These are phyloP conservation scores for Drosophila sp. DNA, from an alignment of 1,140 invertebrate genomes.

Conservation along the genomic window DNA sequence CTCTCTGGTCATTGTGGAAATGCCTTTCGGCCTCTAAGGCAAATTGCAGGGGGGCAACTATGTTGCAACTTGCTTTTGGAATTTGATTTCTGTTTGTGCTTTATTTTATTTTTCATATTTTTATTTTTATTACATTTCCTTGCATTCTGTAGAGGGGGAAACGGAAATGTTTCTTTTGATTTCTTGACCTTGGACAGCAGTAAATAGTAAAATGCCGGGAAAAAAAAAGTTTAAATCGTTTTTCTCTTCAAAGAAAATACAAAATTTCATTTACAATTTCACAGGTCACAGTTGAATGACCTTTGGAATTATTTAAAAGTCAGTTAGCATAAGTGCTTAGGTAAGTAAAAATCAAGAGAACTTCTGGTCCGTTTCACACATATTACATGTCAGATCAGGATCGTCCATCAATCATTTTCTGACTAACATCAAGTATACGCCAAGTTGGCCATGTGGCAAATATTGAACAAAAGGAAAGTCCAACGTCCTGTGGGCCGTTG, in stretches of 20 bases:
- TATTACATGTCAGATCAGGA: slow-evolving; percentile 41
- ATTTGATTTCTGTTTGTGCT: slow-evolving; percentile 15
- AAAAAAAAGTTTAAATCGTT: background rate
- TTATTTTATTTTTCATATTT: slow-evolving; percentile 12
- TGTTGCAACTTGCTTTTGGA: background rate
- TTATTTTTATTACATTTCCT: slow-evolving; percentile 23
- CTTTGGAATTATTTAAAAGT: background rate
- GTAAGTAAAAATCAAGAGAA: slow-evolving; percentile 70
- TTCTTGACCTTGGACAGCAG: background rate
- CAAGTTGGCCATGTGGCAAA: slow-evolving; percentile 47
- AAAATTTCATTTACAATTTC: background rate
- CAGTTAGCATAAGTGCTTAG: too few species aligned
- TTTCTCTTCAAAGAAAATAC: background rate
- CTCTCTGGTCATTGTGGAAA: background rate
- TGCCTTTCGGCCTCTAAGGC: background rate
- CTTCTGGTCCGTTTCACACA: slow-evolving; percentile 13
- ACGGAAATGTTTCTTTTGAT: slow-evolving; percentile 57
- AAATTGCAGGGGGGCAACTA: background rate
- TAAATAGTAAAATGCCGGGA: background rate
- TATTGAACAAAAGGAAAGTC: slow-evolving; percentile 33
- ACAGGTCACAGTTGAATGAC: background rate
- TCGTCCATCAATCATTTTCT: slow-evolving; percentile 68
- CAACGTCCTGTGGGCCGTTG: slow-evolving; percentile 15
- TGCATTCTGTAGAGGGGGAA: slow-evolving; percentile 27
- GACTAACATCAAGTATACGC: slow-evolving; percentile 61